Conservation (phyloP, 2,888 invertebrate genomes). For the Theretra japonica region DNA sequence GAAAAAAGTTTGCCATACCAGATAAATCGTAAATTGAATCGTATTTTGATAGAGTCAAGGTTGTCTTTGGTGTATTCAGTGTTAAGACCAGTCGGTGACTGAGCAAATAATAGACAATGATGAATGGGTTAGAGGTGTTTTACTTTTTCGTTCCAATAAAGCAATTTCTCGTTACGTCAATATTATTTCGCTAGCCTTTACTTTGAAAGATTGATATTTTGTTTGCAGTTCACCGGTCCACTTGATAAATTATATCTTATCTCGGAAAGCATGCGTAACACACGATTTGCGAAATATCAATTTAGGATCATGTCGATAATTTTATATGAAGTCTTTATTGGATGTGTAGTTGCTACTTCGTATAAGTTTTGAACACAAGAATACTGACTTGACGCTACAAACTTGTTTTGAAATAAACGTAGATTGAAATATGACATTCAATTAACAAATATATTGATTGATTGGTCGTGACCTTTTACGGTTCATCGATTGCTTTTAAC, state of each 20-base stretch:
- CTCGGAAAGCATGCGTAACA: neutral
- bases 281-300: neutral
- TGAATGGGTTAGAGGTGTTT: constrained; percentile 47
- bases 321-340: too few species aligned
- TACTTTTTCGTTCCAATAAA: constrained; percentile 42
- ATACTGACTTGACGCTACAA: too few species aligned
- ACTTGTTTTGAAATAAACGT: too few species aligned
- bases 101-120: constrained; percentile 53
- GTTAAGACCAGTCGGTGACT: constrained; percentile 48
- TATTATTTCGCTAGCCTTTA: constrained; percentile 35
- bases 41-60: neutral
- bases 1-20: neutral
- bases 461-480: constrained; percentile 17
- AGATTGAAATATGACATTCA: neutral
- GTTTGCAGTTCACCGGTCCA: neutral
- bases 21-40: neutral
- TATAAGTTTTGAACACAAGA: too few species aligned
- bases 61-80: constrained; percentile 33
- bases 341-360: too few species aligned
- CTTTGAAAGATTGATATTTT: neutral
- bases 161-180: constrained; percentile 51
- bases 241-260: constrained; percentile 1
- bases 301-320: too few species aligned
- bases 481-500: neutral
- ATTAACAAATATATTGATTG: neutral